Percentiles rank a stretch among this genome's conserved stretches.
Evolutionary conservation across 2,888 invertebrate genomes (phyloP).

Genomic region (Athripsodes cinereus): DNA sequence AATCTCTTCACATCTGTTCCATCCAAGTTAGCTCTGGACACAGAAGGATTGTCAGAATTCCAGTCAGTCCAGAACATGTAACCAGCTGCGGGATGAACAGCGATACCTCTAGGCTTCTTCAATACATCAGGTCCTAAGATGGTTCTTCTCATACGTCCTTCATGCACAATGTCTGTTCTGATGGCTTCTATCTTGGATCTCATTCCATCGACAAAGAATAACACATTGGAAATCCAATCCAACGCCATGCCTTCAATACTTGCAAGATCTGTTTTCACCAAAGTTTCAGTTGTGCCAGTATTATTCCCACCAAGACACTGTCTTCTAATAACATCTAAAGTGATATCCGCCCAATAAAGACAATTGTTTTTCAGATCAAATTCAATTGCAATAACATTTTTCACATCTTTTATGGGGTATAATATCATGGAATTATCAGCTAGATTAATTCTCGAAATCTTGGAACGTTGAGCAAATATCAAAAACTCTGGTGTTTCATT

Average conservation of each 20-base stretch:
- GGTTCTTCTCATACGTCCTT: constrained; percentile 68
- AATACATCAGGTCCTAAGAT: constrained; percentile 62
- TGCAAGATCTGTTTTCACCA: constrained; percentile 67
- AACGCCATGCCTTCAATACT: constrained; percentile 85
- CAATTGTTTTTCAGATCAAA: constrained; percentile 81
- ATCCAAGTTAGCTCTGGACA: constrained; percentile 74
- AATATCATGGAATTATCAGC: constrained; percentile 52
- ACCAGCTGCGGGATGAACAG: constrained; percentile 75
- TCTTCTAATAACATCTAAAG: constrained; percentile 68
- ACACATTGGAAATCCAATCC: constrained; percentile 80
- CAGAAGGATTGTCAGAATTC: constrained; percentile 69
- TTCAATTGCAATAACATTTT: constrained; percentile 80
- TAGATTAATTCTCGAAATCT: constrained; percentile 67
- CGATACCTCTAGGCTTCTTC: constrained; percentile 73
- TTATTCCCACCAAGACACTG: constrained; percentile 64
- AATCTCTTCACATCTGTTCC: constrained; percentile 62
- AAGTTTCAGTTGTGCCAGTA: constrained; percentile 56
- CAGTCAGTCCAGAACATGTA: constrained; percentile 85
- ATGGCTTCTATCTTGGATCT: constrained; percentile 77
- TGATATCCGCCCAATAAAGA: constrained; percentile 85
- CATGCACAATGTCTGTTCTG: constrained; percentile 52
- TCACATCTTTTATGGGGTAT: constrained; percentile 63
- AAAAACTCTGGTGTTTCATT: constrained; percentile 69
- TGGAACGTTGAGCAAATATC: constrained; percentile 70
- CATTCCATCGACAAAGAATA: constrained; percentile 84